Evolutionary conservation across 2,888 invertebrate genomes (phyloP), one percentile per base, ranked within the genome.

Genomic region (Pollenia angustigena): DNA sequence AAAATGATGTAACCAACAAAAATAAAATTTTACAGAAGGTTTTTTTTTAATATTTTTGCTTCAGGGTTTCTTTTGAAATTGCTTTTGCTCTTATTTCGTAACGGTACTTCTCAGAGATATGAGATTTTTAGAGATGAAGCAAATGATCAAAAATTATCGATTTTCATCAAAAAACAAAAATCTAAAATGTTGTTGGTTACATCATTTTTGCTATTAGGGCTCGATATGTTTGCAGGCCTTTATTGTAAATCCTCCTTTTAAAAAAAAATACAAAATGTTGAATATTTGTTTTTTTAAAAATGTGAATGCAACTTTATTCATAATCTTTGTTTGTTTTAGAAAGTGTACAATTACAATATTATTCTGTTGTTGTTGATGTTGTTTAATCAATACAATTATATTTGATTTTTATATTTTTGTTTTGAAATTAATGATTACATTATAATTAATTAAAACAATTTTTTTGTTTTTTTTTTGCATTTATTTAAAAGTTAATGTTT

Each of bases 261-360:
- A n/a, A 58, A 32, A 60, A 14, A 72, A 81, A 72, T 1, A 48
- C 50, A 16, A 56, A 2, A 3, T 50, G 3, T 40, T 12, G 14
- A 12, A 11, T 16, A 50, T 18, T 44, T 52, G 32, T 18, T 87
- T 81, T 91, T 90, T 91, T 91, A 91, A 91, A 91, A 92, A 90
- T 90, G 90, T 92, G 92, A 92, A 91, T 92, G 90, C 91, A 91
- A 92, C 91, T 92, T 92, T 92, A 92, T 92, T 92, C 90, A 91
- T 91, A 84, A 87, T 87, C 81, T 85, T 78, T 84, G 68, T 87
- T 83, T 76, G 85, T 75, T 84, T 90, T 90, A 91, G 90, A 89
- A 87, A 88, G 89, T 89, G 87, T 84, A 89, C 89, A 90, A 90
- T 88, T 87, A 87, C 60, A 83, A 84, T 90, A 90, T 91, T 90